Conservation (phyloP, 2,113 vertebrate species). For the Poeciliopsis turrubarensis region DNA sequence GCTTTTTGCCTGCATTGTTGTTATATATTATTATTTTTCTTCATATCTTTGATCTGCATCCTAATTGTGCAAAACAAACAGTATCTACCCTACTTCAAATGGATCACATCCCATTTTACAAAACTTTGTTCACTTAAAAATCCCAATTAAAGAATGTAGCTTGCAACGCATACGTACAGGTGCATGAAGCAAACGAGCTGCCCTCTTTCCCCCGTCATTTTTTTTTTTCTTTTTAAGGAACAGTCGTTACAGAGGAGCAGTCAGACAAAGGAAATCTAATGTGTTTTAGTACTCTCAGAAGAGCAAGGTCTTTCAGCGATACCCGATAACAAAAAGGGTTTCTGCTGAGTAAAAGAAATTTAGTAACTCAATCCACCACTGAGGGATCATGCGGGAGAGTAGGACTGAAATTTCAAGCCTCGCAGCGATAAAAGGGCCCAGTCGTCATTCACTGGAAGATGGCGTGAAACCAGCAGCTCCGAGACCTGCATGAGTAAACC, state of each 20-base stretch:
- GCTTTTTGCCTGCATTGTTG: too few relatives aligned
- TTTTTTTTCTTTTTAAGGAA: background rate
- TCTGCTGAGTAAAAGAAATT: slow-evolving; percentile 1
- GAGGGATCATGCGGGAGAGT: background rate
- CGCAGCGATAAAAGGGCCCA: background rate
- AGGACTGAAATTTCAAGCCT: slow-evolving; percentile 1
- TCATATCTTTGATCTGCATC: too few relatives aligned
- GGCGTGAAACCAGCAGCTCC: slow-evolving; percentile 1
- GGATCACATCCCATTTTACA: background rate
- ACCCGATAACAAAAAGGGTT: background rate
- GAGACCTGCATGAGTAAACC: background rate
- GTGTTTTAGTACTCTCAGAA: background rate
- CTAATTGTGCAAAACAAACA: background rate
- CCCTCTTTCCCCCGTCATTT: background rate
- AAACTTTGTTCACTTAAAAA: background rate
- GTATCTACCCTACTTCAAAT: background rate
- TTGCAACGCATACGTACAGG: background rate
- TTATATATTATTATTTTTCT: too few relatives aligned
- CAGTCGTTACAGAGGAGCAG: background rate
- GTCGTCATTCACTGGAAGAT: background rate
- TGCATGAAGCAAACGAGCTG: background rate
- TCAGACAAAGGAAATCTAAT: slow-evolving; percentile 3
- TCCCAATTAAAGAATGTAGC: background rate
- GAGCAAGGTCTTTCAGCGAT: background rate
- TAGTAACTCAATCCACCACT: slow-evolving; percentile 3